Conservation (phyloP, 2,113 vertebrate genomes). For the Cichladusa arquata region DNA sequence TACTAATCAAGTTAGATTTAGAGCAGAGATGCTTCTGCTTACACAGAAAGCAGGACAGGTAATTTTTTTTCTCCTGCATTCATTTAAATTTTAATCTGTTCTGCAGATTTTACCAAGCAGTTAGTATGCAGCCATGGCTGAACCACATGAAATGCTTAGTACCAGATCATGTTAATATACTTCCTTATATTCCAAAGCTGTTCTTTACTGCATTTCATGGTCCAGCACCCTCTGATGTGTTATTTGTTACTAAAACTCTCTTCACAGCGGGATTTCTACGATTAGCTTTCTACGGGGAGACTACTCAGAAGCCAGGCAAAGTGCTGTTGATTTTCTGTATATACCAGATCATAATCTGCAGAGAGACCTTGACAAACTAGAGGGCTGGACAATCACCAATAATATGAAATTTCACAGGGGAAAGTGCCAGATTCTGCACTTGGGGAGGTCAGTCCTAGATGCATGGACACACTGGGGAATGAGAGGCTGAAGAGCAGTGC, state of each 20-base stretch:
- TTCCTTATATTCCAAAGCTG: not conserved
- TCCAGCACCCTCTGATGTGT: not conserved
- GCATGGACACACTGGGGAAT: not conserved
- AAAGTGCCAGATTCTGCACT: not conserved
- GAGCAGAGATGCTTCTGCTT: not conserved
- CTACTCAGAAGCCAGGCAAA: not conserved
- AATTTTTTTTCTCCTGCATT: not conserved
- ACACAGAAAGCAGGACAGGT: not conserved
- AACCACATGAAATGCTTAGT: not conserved
- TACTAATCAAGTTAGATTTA: not conserved
- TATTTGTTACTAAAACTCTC: not conserved
- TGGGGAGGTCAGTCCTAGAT: not conserved
- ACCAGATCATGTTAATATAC: not conserved
- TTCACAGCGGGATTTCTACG: not conserved
- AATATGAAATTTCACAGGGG: not conserved
- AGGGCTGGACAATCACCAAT: not conserved
- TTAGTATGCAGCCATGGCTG: fast-evolving
- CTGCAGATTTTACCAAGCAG: not conserved
- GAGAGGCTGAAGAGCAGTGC: not conserved
- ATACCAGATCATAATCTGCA: not conserved
- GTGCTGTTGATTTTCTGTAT: not conserved
- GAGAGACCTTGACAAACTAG: not conserved
- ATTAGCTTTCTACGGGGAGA: not conserved
- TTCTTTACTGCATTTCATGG: not conserved
- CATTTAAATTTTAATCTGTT: not conserved